These are phyloP conservation scores for Stichodactyla helianthus DNA, from an alignment of 64 coral and sea anemone species.

Conservation along the genomic window DNA sequence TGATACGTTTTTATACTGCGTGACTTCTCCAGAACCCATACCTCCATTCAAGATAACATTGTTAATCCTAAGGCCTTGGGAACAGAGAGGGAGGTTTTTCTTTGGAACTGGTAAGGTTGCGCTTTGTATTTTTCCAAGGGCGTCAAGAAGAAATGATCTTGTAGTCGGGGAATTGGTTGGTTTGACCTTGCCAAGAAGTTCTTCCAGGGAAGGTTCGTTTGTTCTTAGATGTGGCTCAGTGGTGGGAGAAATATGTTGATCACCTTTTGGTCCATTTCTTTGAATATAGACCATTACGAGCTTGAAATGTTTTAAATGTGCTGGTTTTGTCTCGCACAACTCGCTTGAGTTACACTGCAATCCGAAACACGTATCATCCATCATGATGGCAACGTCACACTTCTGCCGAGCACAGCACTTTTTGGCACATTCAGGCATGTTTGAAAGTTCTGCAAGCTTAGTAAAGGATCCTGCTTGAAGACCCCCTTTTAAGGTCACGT, in stretches of 20 bases:
- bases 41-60: constrained; percentile 88
- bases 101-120: constrained; percentile 17
- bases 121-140: constrained; percentile 34
- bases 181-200: constrained; percentile 70
- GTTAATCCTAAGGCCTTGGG: constrained; percentile 62
- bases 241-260: constrained; percentile 1
- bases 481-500: constrained; percentile 80
- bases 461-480: constrained; percentile 69
- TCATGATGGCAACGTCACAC: constrained; percentile 89
- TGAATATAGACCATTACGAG: constrained; percentile 76
- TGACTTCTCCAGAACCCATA: constrained; percentile 90
- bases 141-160: constrained; percentile 24
- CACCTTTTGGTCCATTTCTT: constrained; percentile 21
- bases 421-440: constrained; percentile 66
- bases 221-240: constrained; percentile 13
- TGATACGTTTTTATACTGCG: constrained; percentile 59
- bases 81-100: constrained; percentile 25
- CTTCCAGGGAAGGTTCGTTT: constrained; percentile 68
- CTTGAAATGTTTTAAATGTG: constrained; percentile 63
- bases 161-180: constrained; percentile 62
- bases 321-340: constrained; percentile 60
- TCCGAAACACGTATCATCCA: constrained; percentile 78
- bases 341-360: constrained; percentile 57
- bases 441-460: constrained; percentile 56
- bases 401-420: constrained; percentile 66